Conservation (phyloP, 2,113 vertebrate species). For the Cryptotis parvus region DNA sequence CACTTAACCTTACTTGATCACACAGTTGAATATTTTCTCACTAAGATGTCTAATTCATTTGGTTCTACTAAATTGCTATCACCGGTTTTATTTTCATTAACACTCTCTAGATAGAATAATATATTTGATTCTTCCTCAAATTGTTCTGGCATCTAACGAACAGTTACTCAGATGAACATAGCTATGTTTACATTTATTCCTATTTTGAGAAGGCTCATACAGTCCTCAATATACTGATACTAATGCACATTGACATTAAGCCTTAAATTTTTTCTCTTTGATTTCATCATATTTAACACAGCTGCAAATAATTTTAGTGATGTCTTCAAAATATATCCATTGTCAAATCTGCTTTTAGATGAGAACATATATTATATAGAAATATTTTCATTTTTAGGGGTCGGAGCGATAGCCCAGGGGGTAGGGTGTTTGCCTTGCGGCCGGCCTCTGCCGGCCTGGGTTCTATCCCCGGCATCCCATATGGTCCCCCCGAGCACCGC, state of each 20-base stretch:
- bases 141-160: too few species aligned
- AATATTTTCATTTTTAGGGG: too few species aligned
- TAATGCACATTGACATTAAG: neutral
- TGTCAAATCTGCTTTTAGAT: neutral
- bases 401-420: too few species aligned
- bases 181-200: neutral
- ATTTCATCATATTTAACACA: neutral
- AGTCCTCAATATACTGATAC: neutral
- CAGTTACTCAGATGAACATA: neutral
- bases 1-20: neutral
- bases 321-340: neutral
- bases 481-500: too few species aligned
- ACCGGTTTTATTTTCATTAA: neutral
- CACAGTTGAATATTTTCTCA: neutral
- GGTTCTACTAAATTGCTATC: neutral
- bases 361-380: too few species aligned
- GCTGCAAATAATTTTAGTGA: neutral
- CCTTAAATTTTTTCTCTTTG: neutral
- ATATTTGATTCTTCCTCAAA: neutral
- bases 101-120: neutral
- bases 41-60: neutral
- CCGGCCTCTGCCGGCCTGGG: too few species aligned
- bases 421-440: too few species aligned
- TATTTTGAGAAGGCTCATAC: neutral
- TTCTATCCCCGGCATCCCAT: too few species aligned